These are phyloP conservation scores for Clusia tigrina DNA, from an alignment of 2,888 invertebrate species.

Conservation along the genomic window DNA sequence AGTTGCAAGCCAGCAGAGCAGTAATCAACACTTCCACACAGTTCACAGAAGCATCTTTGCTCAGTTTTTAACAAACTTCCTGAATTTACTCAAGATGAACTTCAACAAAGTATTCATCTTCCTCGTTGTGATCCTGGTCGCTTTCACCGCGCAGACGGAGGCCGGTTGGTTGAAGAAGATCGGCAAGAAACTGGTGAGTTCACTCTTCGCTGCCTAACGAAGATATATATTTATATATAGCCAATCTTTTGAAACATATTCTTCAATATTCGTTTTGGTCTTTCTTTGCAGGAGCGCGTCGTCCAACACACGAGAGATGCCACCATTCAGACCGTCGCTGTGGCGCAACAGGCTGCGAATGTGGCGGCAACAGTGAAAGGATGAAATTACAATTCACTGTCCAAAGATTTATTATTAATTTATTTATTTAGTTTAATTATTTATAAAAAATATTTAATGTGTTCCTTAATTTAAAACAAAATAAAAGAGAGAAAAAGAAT, in stretches of 20 bases:
- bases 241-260: neutral
- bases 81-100: conserved; percentile 35
- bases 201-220: neutral
- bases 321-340: conserved; percentile 39
- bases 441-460: neutral
- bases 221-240: neutral
- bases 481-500: no score
- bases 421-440: neutral
- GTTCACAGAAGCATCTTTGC: neutral
- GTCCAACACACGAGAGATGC: conserved; percentile 46
- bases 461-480: no score
- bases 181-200: conserved; percentile 44
- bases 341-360: conserved; percentile 46
- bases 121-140: conserved; percentile 23
- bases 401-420: neutral
- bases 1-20: neutral
- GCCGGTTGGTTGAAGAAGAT: conserved; percentile 38
- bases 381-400: conserved; percentile 11
- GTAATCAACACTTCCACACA: neutral
- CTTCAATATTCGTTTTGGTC: conserved; percentile 4
- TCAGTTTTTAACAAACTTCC: neutral
- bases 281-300: conserved; percentile 39
- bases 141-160: conserved; percentile 30
- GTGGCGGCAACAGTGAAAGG: conserved; percentile 41
- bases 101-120: conserved; percentile 41